Evolutionary conservation across 2,113 vertebrate genomes (phyloP), one percentile per base, ranked within the genome.

Genomic region (Dryoscopus gambensis): DNA sequence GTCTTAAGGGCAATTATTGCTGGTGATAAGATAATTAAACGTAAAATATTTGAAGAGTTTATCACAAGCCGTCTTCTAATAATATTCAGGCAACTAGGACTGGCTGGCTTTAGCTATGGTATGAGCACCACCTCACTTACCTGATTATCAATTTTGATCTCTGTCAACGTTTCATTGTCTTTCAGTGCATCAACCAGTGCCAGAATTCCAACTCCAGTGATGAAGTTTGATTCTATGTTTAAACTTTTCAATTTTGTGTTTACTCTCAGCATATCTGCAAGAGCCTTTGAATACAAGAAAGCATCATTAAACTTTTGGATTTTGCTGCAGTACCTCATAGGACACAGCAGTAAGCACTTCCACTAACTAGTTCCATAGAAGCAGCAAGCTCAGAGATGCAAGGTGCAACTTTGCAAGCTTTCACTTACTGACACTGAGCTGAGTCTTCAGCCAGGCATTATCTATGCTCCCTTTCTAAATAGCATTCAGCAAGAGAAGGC

Each of bases 61-160:
- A 70, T 74, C 39, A 74, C 42, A 86, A 70, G 35, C 6, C 69
- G 31, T 35, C 37, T 80, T 57, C 49, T 44, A 70, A 67, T 89
- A 85, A 31, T 30, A 85, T 14, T 35, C 15, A 42, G 30, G 69
- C 37, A 74, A 9, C 20, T 42, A 46, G 15, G 35, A 50, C 0
- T 91, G 67, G 28, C 4, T 42, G 19, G 67, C 28, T 80, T 87
- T 55, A 59, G 67, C 63, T 40, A 14, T 7, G 33, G 11, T 44
- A 37, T 47, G 28, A 42, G 35, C 49, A 55, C 9, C 42, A 44
- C 5, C 53, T 65, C 47, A 60, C 77, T 71, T 76, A 99, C 99
- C 99, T 99, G 99, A 97, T 99, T 99, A 97, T 99, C 99, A 42
- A 99, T 99, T 98, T 99, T 99, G 97, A 99, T 98, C 97, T 99